These are phyloP conservation scores for Pavo muticus DNA, from an alignment of 2,113 vertebrate species.

Conservation along the genomic window DNA sequence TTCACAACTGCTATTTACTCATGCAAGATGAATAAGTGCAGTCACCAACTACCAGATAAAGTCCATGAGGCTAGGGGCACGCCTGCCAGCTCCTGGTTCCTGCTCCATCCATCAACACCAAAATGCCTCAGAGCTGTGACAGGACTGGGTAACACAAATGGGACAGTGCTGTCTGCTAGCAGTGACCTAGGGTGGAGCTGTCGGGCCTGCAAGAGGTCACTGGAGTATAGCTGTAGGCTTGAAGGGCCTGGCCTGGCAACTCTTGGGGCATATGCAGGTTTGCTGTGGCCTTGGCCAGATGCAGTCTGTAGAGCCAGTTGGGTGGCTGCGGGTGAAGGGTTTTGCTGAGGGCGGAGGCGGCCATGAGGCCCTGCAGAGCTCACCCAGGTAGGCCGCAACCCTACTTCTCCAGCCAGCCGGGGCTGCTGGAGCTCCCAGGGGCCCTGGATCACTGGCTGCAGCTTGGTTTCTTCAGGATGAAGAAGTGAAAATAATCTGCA, in stretches of 20 bases:
- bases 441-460: not conserved
- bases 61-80: not conserved
- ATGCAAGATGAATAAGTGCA: not conserved
- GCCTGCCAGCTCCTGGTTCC: not conserved
- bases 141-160: not conserved
- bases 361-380: not conserved
- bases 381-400: not conserved
- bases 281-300: not conserved
- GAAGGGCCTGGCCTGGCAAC: not conserved
- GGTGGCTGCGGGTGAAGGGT: not conserved
- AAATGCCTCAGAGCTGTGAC: not conserved
- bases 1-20: not conserved
- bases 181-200: not conserved
- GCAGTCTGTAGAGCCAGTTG: not conserved
- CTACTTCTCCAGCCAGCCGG: not conserved
- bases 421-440: not conserved
- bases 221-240: not conserved
- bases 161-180: not conserved
- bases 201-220: not conserved
- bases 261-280: not conserved
- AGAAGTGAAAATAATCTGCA: not conserved
- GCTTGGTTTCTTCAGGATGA: not conserved
- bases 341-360: not conserved
- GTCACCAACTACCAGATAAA: not conserved
- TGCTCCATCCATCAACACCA: not conserved